phyloP scores from a whole-genome alignment of 1,140 invertebrate species.

The Batillaria attramentaria region DNA sequence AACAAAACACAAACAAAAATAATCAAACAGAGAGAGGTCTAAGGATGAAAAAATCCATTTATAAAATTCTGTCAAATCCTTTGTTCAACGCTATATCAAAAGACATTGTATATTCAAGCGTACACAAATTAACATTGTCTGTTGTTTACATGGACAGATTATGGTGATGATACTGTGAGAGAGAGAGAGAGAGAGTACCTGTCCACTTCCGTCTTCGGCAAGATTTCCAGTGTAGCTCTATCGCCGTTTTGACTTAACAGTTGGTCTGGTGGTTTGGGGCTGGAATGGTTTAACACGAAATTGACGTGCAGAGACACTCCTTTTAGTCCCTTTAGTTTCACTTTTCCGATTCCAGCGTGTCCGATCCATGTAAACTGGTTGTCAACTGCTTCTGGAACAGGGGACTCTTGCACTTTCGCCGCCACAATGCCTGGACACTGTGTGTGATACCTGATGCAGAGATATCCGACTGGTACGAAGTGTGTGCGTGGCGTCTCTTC shows the following conservation, averaged over 20 bases:
- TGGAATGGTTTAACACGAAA: conserved; percentile 14
- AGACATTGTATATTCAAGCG: no score
- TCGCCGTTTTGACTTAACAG: not conserved
- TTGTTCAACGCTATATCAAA: no score
- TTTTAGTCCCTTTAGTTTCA: not conserved
- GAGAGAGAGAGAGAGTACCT: conserved; percentile 30
- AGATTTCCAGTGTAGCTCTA: conserved; percentile 13
- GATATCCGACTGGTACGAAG: conserved; percentile 36
- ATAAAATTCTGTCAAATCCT: no score
- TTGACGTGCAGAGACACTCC: not conserved
- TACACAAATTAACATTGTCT: no score
- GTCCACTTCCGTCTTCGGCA: conserved; percentile 34
- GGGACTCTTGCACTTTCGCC: not conserved
- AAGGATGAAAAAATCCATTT: no score
- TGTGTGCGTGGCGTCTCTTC: not conserved
- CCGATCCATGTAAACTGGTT: conserved; percentile 18
- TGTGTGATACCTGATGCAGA: conserved; percentile 32
- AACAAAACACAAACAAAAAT: no score
- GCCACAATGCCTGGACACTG: not conserved
- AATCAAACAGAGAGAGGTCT: no score
- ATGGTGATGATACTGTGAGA: no score
- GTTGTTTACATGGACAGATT: no score
- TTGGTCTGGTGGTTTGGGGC: conserved; percentile 1
- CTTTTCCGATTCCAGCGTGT: conserved; percentile 1
- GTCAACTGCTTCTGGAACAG: conserved; percentile 3